These are phyloP conservation scores for Brachionus koreanus DNA, from an alignment of 1,140 invertebrate genomes.

Conservation along the genomic window DNA sequence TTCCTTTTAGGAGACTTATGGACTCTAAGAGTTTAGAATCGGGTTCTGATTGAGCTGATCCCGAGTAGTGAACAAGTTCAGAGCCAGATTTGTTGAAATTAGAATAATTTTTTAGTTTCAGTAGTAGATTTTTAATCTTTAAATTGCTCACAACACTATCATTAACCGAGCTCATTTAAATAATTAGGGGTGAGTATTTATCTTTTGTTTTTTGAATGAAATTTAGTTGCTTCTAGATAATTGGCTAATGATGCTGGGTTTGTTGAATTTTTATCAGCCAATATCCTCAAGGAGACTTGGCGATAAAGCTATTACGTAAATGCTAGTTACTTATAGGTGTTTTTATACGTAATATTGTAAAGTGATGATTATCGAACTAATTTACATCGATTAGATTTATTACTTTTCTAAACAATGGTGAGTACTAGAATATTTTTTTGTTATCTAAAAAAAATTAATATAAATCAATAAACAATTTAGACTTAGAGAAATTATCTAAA, in stretches of 20 bases:
- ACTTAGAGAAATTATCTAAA: background rate
- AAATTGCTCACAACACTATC: background rate
- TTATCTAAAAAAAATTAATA: background rate
- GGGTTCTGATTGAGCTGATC: background rate
- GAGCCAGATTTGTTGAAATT: background rate
- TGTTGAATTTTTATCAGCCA: background rate
- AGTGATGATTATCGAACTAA: background rate
- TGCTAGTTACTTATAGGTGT: background rate
- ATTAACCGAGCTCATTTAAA: conserved; percentile 21
- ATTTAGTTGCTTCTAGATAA: background rate
- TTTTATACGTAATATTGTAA: background rate
- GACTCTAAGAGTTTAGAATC: conserved; percentile 25
- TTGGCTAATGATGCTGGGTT: background rate
- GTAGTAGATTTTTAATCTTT: background rate
- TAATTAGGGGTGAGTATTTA: background rate
- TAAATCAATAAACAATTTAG: background rate
- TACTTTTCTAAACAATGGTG: background rate
- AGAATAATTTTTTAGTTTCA: conserved; percentile 1
- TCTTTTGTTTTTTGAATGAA: background rate
- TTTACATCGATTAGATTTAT: background rate
- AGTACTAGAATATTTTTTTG: background rate
- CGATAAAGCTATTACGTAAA: background rate
- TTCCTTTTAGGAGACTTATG: conserved; percentile 22
- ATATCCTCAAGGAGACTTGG: background rate
- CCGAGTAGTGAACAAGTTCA: background rate